Base-by-base conservation (phyloP, 2,113 vertebrate genomes). In the Colius striatus region DNA sequence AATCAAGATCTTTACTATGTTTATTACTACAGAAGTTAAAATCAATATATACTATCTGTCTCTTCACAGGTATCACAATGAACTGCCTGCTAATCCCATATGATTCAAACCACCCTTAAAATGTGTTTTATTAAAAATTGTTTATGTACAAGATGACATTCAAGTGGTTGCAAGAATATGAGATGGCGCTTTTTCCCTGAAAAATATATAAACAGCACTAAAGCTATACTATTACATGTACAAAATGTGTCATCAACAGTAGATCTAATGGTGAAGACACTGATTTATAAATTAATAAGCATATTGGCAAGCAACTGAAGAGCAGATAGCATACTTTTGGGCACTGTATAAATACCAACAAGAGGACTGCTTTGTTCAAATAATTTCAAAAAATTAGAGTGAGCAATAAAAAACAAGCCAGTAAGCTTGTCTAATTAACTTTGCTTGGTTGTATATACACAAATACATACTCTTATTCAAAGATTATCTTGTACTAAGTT, bases 1-100 rank as follows among this genome's bases (percentile, higher is more conserved):
- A 87, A 63, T 36, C 19, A 50, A 73, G 16, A 57, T 54, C 71
- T 94, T 79, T 81, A 79, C 54, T 53, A 9, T 84, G 63, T 84
- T 95, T 96, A 66, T 91, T 92, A 76, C 70, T 70, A 30, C 45
- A 92, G 87, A 91, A 90, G 68, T 89, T 94, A 84, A 95, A 94
- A 94, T 96, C 81, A 62, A 66, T 92, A 54, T 58, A 32, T 45
- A 23, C 50, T 82, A 66, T 51, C 34, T 76, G 30, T 71, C 81
- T 84, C 53, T 90, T 91, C 48, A 73, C 58, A 91, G 60, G 62
- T 50, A 65, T 87, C 79, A 67, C 54, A 85, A 7, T 65, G 77
- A 94, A 79, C 58, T 82, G 48, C 34, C 38, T 72, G 34, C 65
- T 89, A 61, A 75, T 89, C 43, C 48, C 63, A 19, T 75, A 36